Evolutionary conservation across 2,113 vertebrate species (phyloP).

Genomic region (Tragelaphus scriptus): DNA sequence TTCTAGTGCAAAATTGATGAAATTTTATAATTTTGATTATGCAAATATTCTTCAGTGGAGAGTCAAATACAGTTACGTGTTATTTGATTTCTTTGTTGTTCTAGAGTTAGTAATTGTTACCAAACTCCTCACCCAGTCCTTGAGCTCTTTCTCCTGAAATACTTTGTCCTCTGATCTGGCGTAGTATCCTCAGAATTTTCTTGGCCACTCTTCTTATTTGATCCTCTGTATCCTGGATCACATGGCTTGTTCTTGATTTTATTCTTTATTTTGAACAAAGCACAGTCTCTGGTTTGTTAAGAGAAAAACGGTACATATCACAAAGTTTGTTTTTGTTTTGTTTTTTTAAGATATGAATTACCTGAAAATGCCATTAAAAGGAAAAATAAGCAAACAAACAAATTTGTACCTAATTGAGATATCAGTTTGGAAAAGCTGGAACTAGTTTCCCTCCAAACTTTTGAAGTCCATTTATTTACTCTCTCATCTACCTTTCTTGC

Average conservation of each 20-base stretch:
- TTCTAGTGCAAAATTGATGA: background rate
- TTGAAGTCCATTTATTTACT: background rate
- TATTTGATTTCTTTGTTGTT: background rate
- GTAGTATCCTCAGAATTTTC: background rate
- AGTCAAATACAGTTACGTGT: background rate
- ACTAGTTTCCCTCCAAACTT: background rate
- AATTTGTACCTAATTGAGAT: background rate
- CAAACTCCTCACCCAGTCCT: accelerated
- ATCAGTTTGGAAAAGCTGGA: background rate
- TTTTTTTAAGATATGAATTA: background rate
- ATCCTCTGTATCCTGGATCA: background rate
- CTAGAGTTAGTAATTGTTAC: background rate
- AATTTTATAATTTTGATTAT: background rate
- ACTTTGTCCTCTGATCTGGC: background rate
- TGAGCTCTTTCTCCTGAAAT: background rate
- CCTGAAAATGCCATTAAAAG: background rate
- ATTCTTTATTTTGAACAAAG: background rate
- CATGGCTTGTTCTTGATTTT: background rate
- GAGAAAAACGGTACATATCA: background rate
- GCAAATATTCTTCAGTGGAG: background rate
- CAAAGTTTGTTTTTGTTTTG: background rate
- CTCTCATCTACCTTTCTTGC: background rate
- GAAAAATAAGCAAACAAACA: background rate
- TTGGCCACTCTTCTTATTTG: background rate
- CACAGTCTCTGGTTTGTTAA: background rate